Base-by-base conservation (phyloP, 1,140 invertebrate genomes). In the Eurosta solidaginis region DNA sequence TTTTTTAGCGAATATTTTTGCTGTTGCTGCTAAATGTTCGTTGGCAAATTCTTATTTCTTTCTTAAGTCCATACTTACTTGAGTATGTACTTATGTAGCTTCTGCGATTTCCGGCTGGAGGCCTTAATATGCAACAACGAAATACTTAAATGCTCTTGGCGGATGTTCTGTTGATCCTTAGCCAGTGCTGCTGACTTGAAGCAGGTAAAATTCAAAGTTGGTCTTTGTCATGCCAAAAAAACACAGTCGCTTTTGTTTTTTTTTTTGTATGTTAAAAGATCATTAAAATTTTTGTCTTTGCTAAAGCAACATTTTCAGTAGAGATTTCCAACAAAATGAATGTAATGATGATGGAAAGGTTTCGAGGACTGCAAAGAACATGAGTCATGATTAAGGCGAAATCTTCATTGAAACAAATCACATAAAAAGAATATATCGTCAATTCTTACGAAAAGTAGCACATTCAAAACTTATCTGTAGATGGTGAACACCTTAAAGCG, bases 141-240 rank as follows among this genome's bases (percentile, higher is more conserved):
- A 33, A 29, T 7, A 36, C 20, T 40, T 68, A 68, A 68, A 68
- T 68, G 33, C 12, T 68, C 40, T 68, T 68, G 59, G 40, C 33
- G 29, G 17, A 68, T 68, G 17, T 42, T 7, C 25, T 36, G 54
- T 29, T 68, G 33, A 68, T 68, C 59, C 59, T 68, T 68, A 27
- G n/a, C 10, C 33, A 10, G 59, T 22, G 33, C 6, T 5, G n/a
- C 59, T 40, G 33, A 68, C 33, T 33, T 40, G 17, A 14, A n/a
- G n/a, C 59, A 68, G 59, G 59, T 68, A 68, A 33, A 68, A 68
- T 68, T 68, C 33, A 68, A 40, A 68, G 36, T 33, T 68, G 59
- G n/a, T 29, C 33, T 6, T 9, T 68, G 59, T 40, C 59, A 68
- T 40, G 7, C 20, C 22, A 20, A 22, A 20, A 2, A 10, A n/a